Base-by-base conservation (phyloP, 2,888 invertebrate genomes). In the Diplazon laetatorius region DNA sequence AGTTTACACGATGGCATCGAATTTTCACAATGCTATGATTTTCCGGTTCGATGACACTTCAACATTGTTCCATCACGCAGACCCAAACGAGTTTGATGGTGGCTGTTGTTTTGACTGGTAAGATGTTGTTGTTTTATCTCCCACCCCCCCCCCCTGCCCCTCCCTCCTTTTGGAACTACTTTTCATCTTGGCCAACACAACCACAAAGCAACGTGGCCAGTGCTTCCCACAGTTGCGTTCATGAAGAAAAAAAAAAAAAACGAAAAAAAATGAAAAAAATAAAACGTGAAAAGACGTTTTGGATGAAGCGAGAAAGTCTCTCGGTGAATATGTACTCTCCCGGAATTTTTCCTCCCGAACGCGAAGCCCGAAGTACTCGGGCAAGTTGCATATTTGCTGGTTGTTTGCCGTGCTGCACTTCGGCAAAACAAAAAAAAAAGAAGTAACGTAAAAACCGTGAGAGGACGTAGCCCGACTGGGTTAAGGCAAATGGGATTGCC, bases 401-500 rank as follows among this genome's bases (percentile, higher is more conserved):
- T 44, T 52, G 52, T 74, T 68, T 68, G 66, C 50, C 48, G 37
- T 25, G 20, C 30, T 71, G 12, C 22, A 46, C 44, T 39, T 48
- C 20, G 57, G 59, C 30, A 46, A 59, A 66, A 57, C 44, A 57
- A 55, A 69, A 35, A 42, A 42, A 62, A 37, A 48, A n/a, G 22
- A 2, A 55, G 50, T 50, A 68, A 25, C 30, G 57, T 52, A 42
- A 18, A 42, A 62, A 55, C 30, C 30, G 66, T 55, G 50, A n/a
- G n/a, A n/a, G n/a, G n/a, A n/a, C n/a, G n/a, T n/a, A n/a, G n/a
- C n/a, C n/a, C 46, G 35, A 50, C 62, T 42, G 42, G 70, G 42
- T 65, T 59, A 68, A 68, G 80, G 78, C 60, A 88, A 88, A 87
- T 88, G 85, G 85, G 83, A 88, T 88, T 87, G 86, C 85, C 81